phyloP scores from a whole-genome alignment of 2,888 invertebrate genomes.

The Nephrotoma appendiculata region DNA sequence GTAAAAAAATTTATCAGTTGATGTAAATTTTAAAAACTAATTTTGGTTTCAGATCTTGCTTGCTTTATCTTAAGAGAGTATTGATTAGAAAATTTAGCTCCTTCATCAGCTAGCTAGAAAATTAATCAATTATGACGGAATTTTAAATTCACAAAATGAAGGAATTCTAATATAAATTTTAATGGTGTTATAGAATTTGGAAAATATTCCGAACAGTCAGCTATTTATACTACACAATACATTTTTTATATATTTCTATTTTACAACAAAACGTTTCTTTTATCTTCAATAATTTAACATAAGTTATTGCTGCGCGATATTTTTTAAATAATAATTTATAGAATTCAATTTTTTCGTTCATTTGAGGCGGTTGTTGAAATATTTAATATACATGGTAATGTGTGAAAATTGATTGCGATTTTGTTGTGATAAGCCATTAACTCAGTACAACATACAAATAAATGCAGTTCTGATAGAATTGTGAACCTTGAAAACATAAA shows the following conservation, averaged over 20 bases:
- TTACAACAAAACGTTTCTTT: background rate
- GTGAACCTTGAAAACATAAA: no score
- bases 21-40: no score
- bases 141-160: no score
- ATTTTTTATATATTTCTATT: background rate
- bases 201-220: background rate
- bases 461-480: background rate
- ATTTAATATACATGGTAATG: background rate
- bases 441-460: background rate
- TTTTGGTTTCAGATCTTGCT: no score
- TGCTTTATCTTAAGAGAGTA: no score
- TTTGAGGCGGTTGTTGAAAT: background rate
- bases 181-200: no score
- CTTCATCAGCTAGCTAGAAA: no score
- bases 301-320: background rate
- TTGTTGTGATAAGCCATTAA: background rate
- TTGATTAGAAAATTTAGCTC: no score
- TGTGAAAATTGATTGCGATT: background rate
- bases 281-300: background rate
- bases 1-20: no score
- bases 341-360: background rate
- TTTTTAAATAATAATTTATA: background rate
- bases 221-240: background rate
- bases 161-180: no score
- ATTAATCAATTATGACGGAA: no score